Base-by-base conservation (phyloP, 2,797 vertebrate species). In the Valencia hispanica region DNA sequence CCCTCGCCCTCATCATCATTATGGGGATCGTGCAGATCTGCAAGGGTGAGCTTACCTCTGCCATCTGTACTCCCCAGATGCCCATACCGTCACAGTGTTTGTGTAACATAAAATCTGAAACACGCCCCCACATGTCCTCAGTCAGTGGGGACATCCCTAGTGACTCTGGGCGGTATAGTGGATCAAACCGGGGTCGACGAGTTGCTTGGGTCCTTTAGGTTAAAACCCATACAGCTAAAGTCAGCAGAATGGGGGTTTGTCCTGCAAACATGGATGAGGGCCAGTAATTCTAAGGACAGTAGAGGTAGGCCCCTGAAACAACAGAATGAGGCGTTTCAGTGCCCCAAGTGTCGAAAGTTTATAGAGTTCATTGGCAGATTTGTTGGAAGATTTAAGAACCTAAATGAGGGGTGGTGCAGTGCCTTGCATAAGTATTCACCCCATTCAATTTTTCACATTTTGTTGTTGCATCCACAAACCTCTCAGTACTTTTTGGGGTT, bases 11-110 rank as follows among this genome's bases (percentile, higher is more conserved):
- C 75, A 98, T 98, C 93, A 98, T 98, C 90, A 84, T 97, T 93
- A 97, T 97, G 97, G 97, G 97, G 65, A 27, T 97, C 2, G 97
- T 98, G 50, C 97, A 98, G 94, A 96, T 98, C 91, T 97, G 97
- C 96, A 98, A 96, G 92, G 97, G 97, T 98, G 83, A 73, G 93
- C 53, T 51, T 15, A 20, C 61, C 14, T 5, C 39, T 43, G 45
- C 55, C 65, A 5, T 82, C 34, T 78, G 66, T 65, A 47, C 55
- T n/a, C 75, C 30, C 63, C 34, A 57, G 51, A 32, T 48, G 18
- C 48, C 74, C n/a, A n/a, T 12, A 15, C 3, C 50, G 68, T 25
- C 47, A 20, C 53, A 8, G 30, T 70, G 57, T 27, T 68, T 72
- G 68, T 47, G 59, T 57, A 50, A 84, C 27, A 39, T 59, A 48